phyloP scores from a whole-genome alignment of 2,888 invertebrate genomes.

The Synergus umbraculus region DNA sequence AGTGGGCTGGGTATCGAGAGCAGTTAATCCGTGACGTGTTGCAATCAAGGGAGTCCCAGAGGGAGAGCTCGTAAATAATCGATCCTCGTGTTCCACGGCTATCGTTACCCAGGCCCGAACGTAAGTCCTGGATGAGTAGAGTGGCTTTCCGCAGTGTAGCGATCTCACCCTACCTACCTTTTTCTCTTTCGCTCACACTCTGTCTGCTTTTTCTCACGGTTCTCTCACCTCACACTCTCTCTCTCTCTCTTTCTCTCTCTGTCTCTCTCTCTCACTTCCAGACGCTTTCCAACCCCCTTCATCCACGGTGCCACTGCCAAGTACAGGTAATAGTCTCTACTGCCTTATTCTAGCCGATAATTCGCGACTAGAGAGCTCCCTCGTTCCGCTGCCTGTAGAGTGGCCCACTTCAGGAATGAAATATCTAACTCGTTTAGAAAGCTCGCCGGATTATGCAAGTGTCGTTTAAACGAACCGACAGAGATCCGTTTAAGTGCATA shows the following conservation, averaged over 20 bases:
- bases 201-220: constrained; percentile 8
- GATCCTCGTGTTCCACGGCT: constrained; percentile 51
- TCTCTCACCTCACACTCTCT: neutral
- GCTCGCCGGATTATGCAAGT: constrained; percentile 38
- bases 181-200: neutral
- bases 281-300: neutral
- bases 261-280: neutral
- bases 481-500: neutral
- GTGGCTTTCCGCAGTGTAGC: constrained; percentile 27
- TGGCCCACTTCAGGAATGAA: constrained; percentile 41
- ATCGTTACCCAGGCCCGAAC: constrained; percentile 33
- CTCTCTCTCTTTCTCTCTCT: neutral
- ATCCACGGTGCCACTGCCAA: constrained; percentile 26
- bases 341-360: constrained; percentile 37
- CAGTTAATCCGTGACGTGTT: constrained; percentile 61
- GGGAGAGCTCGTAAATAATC: constrained; percentile 57
- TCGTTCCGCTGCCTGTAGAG: constrained; percentile 8
- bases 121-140: constrained; percentile 13
- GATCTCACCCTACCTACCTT: neutral
- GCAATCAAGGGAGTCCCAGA: constrained; percentile 61
- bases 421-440: constrained; percentile 41
- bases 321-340: constrained; percentile 10
- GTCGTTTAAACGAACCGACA: constrained; percentile 18
- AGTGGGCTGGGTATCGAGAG: constrained; percentile 25
- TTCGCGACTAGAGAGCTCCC: constrained; percentile 38